Base-by-base conservation (phyloP, 2,113 vertebrate genomes). In the Paratilapia polleni region DNA sequence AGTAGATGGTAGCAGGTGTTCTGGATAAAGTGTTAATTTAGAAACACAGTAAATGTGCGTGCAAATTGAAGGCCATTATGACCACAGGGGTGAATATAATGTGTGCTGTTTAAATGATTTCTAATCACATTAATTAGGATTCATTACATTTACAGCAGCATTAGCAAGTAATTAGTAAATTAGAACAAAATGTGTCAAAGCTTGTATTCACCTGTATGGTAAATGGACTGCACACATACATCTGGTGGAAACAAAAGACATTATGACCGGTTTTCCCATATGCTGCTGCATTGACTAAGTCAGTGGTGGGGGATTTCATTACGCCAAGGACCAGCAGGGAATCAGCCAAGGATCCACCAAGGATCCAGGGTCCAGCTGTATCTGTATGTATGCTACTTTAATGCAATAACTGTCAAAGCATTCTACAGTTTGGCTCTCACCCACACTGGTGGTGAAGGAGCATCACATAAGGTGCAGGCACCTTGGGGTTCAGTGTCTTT, bases 121-220 rank as follows among this genome's bases (percentile, higher is more conserved):
- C 47, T 73, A 73, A 54, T 73, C 68, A 34, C 26, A 73, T 54
- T 73, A 73, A 34, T 73, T 73, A 0, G 68, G 68, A 73, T 73
- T 73, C 19, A 73, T 73, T 73, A 54, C n/a, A 73, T 73, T 54
- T 54, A 73, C 43, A 73, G 24, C 26, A 73, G 26, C 26, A 73
- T 54, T 73, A 54, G 34, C 52, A 2, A 3, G 47, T 52, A 73
- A 73, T 73, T 5, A 54, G n/a, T 52, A 31, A 73, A 73, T 73
- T 54, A 73, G 11, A 26, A 73, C 28, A 3, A 31, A 73, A 73
- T 73, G n/a, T 36, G 41, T 56, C 28, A 81, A 73, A 59, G 60
- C 7, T 62, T 17, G 31, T 17, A n/a, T 8, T 56, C 54, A 26
- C 57, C 24, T 26, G 4, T 59, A 26, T 14, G 4, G 22, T 59